phyloP scores from a whole-genome alignment of 37 sponge, comb jelly and placozoan genomes.

The Theonella swinhoei region DNA sequence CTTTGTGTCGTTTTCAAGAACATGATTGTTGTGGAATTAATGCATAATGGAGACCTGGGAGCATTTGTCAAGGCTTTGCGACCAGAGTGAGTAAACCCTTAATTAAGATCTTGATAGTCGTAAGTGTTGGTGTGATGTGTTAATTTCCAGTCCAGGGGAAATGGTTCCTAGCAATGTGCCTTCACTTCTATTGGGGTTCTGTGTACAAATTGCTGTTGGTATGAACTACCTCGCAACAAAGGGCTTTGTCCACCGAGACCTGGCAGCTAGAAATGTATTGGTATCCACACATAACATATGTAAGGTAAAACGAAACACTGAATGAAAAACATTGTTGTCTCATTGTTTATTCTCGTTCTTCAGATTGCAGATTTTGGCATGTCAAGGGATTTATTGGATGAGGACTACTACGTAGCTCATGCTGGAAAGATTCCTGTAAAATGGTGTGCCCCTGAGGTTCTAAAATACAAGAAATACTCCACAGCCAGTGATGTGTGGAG shows the following conservation, averaged over 20 bases:
- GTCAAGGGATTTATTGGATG: background rate
- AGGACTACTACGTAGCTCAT: background rate
- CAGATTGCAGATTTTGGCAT: background rate
- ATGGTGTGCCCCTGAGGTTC: background rate
- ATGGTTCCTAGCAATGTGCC: background rate
- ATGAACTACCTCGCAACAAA: constrained; percentile 29
- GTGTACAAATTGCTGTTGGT: constrained; percentile 32
- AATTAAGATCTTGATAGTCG: too few relatives aligned
- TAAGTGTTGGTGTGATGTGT: background rate
- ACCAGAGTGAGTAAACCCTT: constrained; percentile 20
- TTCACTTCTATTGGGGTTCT: background rate
- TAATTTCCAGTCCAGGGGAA: background rate
- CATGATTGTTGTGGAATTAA: constrained; percentile 12
- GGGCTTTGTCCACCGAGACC: constrained; percentile 35
- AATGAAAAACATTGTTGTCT: too few relatives aligned
- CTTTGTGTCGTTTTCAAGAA: background rate
- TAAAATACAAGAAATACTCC: background rate
- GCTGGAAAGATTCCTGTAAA: background rate
- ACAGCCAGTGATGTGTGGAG: background rate
- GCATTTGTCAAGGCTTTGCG: background rate
- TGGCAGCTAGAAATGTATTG: constrained; percentile 51
- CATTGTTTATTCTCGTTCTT: too few relatives aligned
- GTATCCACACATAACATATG: background rate
- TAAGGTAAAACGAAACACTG: background rate
- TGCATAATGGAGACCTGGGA: constrained; percentile 6